Base-by-base conservation (phyloP, 2,797 vertebrate genomes). In the Hozukius guyotensis region DNA sequence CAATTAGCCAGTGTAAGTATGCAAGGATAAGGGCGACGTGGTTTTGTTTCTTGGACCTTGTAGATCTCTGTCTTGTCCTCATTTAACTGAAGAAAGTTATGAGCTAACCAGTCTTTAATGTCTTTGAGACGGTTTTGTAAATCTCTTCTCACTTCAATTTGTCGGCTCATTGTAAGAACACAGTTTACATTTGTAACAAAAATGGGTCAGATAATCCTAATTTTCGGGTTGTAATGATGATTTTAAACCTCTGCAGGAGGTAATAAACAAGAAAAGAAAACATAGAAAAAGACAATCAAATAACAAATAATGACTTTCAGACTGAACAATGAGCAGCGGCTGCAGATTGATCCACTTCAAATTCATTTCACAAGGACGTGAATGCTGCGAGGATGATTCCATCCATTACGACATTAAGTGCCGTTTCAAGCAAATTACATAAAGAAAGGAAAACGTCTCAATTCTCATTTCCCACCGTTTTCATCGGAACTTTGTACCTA, bases 11-110 rank as follows among this genome's bases (percentile, higher is more conserved):
- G 42, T 0, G 7, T 46, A 46, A 46, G 16, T 0, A 46, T 46
- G 16, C 42, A 46, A 46, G 16, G 42, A 20, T 20, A 46, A 16
- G 42, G 42, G 0, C 7, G 16, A 49, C 0, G 16, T 49, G 16
- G 42, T 1, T 4, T 49, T 0, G 0, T 20, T 49, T 49, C 42
- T 49, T 49, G 1, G 42, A 49, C 0, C 42, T 49, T 49, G 16
- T 8, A 49, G 42, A 8, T 49, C 42, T 49, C 42, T 49, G 42
- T 49, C 42, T 20, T 20, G 42, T 49, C 42, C 42, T 49, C 42
- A 49, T 18, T 49, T 49, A 49, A 9, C 46, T 52, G 46, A 52
- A 52, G 0, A 20, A n/a, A 52, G 4, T 9, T 0, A 52, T 52
- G 46, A 52, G 46, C 46, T 20, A 52, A 52, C 8, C 46, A 52